Conservation (phyloP, 1,140 invertebrate species). For the Aphaenogaster floridana region DNA sequence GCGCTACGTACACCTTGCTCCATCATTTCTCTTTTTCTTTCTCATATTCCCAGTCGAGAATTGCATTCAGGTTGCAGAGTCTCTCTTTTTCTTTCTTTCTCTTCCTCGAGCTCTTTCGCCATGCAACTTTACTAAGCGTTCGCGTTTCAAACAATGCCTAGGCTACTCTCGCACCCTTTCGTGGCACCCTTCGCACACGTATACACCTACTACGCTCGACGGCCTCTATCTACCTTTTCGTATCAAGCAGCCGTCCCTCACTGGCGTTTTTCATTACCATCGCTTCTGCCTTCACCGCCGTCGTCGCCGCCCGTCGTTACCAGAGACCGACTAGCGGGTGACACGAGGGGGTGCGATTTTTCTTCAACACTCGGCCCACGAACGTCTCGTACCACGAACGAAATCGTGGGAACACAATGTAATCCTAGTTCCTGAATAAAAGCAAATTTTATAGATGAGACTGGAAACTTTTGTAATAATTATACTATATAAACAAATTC, state of each 20-base stretch:
- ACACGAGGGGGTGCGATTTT: constrained; percentile 58
- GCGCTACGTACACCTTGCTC: constrained; percentile 13
- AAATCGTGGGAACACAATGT: constrained; percentile 22
- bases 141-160: constrained; percentile 79
- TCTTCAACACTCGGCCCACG: constrained; percentile 32
- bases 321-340: constrained; percentile 55
- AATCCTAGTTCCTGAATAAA: neutral
- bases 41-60: constrained; percentile 16
- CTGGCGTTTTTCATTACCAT: constrained; percentile 74
- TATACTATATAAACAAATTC: constrained; percentile 19
- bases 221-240: constrained; percentile 74
- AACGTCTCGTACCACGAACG: constrained; percentile 13
- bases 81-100: constrained; percentile 55
- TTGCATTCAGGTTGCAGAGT: neutral
- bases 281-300: neutral
- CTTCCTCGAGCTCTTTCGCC: constrained; percentile 61
- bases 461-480: neutral
- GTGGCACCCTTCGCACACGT: constrained; percentile 59
- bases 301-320: constrained; percentile 54
- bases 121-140: constrained; percentile 77
- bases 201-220: constrained; percentile 50
- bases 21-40: neutral
- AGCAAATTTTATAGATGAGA: neutral
- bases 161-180: constrained; percentile 75
- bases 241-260: constrained; percentile 68